These are phyloP conservation scores for Trachelipus rathkii DNA, from an alignment of 1,140 invertebrate species.

Conservation along the genomic window DNA sequence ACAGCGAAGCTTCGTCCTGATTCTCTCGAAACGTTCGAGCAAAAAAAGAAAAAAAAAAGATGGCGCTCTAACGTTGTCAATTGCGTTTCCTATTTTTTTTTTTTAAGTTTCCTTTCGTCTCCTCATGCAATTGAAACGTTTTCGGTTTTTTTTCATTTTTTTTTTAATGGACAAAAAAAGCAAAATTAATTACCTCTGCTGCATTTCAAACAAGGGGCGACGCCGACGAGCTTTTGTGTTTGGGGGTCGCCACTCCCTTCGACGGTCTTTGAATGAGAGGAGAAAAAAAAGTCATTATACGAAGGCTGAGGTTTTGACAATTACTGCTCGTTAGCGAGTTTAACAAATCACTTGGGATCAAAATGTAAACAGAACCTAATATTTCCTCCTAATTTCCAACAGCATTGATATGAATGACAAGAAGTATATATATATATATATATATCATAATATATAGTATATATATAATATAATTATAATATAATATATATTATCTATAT, in stretches of 20 bases:
- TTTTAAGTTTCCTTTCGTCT: too few species aligned
- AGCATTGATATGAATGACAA: background rate
- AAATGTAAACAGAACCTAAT: conserved; percentile 2
- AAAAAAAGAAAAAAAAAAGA: too few species aligned
- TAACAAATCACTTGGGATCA: conserved; percentile 41
- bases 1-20: too few species aligned
- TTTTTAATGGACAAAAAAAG: background rate
- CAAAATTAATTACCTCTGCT: background rate
- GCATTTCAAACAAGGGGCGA: background rate
- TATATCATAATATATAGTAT: conserved; percentile 24
- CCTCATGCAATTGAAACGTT: too few species aligned
- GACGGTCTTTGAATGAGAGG: background rate
- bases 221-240: background rate
- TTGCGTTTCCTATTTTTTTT: too few species aligned
- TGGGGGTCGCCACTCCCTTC: conserved; percentile 2
- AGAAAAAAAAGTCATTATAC: conserved; percentile 27
- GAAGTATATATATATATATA: conserved; percentile 16
- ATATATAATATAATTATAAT: too few species aligned
- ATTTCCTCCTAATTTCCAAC: background rate
- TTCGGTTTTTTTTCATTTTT: too few species aligned
- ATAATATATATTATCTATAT: too few species aligned
- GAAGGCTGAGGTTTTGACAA: conserved; percentile 39
- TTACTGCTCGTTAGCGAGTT: conserved; percentile 43
- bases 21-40: too few species aligned
- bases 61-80: too few species aligned